A percentile compares a stretch with the other conserved stretches of the same genome.
Conservation (phyloP, 2,113 vertebrate genomes). For the Tringa solitaria region DNA sequence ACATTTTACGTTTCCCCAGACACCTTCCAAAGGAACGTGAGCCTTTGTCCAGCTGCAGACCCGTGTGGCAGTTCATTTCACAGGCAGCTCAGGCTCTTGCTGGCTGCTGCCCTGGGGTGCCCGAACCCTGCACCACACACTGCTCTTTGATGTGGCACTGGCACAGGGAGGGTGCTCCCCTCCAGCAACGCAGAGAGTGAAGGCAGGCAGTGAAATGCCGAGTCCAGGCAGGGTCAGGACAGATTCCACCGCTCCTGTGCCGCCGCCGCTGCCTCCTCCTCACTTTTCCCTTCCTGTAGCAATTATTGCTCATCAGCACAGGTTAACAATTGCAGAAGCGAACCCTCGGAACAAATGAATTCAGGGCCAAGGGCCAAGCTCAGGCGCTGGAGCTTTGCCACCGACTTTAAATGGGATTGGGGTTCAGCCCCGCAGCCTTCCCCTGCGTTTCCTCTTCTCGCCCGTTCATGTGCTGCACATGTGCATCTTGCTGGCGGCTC, state of each 20-base stretch:
- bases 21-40: background rate
- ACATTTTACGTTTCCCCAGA: background rate
- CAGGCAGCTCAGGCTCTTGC: background rate
- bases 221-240: background rate
- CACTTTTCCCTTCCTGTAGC: constrained; percentile 19
- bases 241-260: background rate
- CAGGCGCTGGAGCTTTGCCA: background rate
- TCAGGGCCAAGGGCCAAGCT: constrained; percentile 26
- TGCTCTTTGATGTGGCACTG: constrained; percentile 50
- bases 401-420: background rate
- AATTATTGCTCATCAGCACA: constrained; percentile 39
- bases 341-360: constrained; percentile 4
- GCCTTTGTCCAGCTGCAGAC: background rate
- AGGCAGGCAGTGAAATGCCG: background rate
- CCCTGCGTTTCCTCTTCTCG: background rate
- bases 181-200: background rate
- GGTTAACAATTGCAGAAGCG: constrained; percentile 31
- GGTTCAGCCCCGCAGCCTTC: constrained; percentile 48
- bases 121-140: background rate
- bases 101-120: background rate
- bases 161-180: constrained; percentile 24
- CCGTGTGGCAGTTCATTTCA: background rate
- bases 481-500: background rate
- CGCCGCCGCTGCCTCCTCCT: background rate
- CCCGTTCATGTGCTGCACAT: constrained; percentile 26